A percentile compares a stretch with the other conserved stretches of the same genome.
Evolutionary conservation across 1,140 invertebrate genomes (phyloP).

Genomic region (Pomacea maculata): DNA sequence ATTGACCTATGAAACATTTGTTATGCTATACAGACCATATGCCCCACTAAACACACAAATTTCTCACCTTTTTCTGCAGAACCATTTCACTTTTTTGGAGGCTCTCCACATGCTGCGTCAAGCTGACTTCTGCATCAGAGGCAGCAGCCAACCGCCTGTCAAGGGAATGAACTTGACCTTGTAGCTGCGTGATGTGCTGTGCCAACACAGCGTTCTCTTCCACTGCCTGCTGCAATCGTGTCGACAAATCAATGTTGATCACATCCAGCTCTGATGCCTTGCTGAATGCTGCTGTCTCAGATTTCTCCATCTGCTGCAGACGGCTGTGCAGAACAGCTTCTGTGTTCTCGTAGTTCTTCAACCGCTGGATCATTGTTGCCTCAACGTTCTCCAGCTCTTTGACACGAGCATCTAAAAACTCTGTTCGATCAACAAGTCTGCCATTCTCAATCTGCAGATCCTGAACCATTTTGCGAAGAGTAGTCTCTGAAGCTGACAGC

Average conservation of each 20-base stretch:
- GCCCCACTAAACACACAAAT: not conserved
- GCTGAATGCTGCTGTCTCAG: conserved; percentile 47
- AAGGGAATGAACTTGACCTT: conserved; percentile 43
- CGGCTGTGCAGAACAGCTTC: conserved; percentile 45
- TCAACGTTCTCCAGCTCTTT: conserved; percentile 57
- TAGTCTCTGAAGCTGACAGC: conserved; percentile 46
- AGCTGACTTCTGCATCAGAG: conserved; percentile 40
- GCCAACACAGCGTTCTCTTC: conserved; percentile 51
- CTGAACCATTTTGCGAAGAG: conserved; percentile 48
- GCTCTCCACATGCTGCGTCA: conserved; percentile 46
- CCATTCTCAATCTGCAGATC: conserved; percentile 53
- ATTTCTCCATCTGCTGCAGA: conserved; percentile 46
- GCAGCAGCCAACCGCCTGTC: conserved; percentile 43
- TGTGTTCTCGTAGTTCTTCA: conserved; percentile 54
- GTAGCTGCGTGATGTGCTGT: conserved; percentile 44
- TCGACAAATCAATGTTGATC: conserved; percentile 49
- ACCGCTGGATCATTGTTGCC: conserved; percentile 40
- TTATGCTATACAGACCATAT: no score
- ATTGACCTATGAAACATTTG: no score
- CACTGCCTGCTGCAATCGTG: conserved; percentile 48
- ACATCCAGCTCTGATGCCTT: conserved; percentile 52
- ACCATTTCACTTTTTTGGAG: conserved; percentile 46
- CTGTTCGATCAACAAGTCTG: conserved; percentile 45
- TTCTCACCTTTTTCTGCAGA: conserved; percentile 48
- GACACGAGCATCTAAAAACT: conserved; percentile 48